Conservation (phyloP, 2,888 invertebrate species). For the Pseudoips prasinana region DNA sequence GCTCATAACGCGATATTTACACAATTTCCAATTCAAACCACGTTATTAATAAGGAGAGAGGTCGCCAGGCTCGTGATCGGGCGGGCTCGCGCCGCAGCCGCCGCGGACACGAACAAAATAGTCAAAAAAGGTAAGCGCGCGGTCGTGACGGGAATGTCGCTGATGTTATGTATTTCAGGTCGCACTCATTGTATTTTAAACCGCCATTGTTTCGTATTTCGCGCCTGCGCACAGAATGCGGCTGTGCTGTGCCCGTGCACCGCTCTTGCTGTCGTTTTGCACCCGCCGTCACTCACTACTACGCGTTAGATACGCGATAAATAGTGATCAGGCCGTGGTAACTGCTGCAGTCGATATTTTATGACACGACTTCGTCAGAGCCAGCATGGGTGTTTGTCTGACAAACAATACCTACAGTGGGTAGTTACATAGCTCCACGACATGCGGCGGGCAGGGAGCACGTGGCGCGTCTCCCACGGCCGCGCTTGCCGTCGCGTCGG, state of each 20-base stretch:
- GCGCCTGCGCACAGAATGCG: slow-evolving; percentile 61
- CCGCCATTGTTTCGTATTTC: slow-evolving; percentile 76
- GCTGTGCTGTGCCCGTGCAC: slow-evolving; percentile 24
- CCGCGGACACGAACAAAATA: slow-evolving; percentile 60
- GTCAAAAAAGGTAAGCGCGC: slow-evolving; percentile 73
- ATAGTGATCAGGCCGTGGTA: slow-evolving; percentile 22
- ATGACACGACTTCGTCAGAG: slow-evolving; percentile 1
- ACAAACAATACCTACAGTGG: too few species aligned
- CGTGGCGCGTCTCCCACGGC: slow-evolving; percentile 60
- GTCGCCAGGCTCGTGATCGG: slow-evolving; percentile 52
- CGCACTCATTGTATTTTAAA: slow-evolving; percentile 79
- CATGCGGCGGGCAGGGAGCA: slow-evolving; percentile 23
- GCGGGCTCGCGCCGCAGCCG: slow-evolving; percentile 34
- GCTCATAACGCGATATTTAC: slow-evolving; percentile 31
- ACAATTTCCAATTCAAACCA: slow-evolving; percentile 65
- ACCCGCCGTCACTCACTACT: slow-evolving; percentile 42
- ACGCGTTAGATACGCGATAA: slow-evolving; percentile 39
- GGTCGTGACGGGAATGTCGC: slow-evolving; percentile 78
- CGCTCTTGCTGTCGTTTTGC: slow-evolving; percentile 32
- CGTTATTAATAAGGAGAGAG: slow-evolving; percentile 73
- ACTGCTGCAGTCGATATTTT: not conserved
- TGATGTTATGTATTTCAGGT: slow-evolving; percentile 67
- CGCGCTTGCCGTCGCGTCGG: slow-evolving; percentile 62
- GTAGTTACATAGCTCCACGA: too few species aligned
- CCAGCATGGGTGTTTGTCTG: not conserved